Percentiles rank a stretch among this genome's conserved stretches.
These are phyloP conservation scores for Accipiter virgatus DNA, from an alignment of 2,113 vertebrate species.

Conservation along the genomic window DNA sequence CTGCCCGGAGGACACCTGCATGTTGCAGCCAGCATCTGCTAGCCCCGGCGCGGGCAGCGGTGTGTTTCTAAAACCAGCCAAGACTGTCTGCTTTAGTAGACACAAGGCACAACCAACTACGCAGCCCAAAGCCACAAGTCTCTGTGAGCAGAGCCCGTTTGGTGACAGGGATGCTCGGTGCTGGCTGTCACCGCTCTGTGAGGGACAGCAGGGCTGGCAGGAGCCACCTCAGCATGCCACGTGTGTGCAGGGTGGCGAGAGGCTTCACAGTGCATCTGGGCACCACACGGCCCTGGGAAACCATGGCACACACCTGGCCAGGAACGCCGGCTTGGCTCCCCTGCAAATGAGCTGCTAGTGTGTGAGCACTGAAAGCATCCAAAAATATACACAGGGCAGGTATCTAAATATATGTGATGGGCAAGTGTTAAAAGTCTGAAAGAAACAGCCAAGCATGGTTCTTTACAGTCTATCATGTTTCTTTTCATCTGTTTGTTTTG, in stretches of 20 bases:
- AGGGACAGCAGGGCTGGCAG: neutral
- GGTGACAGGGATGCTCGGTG: neutral
- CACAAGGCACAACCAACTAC: rapidly evolving
- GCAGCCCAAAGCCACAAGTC: neutral
- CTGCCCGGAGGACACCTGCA: neutral
- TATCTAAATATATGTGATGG: neutral
- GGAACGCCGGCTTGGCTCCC: neutral
- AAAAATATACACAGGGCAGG: neutral
- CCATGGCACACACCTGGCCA: neutral
- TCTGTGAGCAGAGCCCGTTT: neutral
- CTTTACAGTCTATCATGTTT: neutral
- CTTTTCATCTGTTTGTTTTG: neutral
- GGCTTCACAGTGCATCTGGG: neutral
- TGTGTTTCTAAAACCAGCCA: neutral
- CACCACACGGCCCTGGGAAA: neutral
- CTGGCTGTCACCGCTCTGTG: neutral
- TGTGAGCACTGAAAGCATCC: neutral
- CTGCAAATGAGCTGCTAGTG: neutral
- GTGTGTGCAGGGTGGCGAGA: neutral
- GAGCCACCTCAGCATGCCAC: rapidly evolving
- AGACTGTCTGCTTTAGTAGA: neutral
- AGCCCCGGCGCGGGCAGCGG: rapidly evolving
- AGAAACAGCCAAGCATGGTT: neutral
- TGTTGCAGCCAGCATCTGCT: neutral
- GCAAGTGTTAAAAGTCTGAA: neutral